Conservation (phyloP, 2,888 invertebrate species). For the Ophion ellenae region DNA sequence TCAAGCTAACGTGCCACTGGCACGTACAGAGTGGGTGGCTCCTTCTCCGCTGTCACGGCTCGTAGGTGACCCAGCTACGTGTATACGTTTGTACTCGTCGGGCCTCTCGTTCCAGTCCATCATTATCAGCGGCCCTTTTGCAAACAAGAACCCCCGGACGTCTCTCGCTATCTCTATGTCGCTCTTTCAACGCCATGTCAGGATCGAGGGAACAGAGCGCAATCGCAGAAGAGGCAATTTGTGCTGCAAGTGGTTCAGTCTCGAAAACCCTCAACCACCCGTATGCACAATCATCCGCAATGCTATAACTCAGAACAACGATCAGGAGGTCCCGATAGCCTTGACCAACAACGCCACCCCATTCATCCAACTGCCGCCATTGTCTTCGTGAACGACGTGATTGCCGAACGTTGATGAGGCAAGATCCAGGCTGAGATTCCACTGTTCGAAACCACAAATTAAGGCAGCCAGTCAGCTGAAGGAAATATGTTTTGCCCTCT, state of each 20-base stretch:
- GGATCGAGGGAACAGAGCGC: slow-evolving; percentile 28
- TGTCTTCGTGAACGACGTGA: slow-evolving; percentile 13
- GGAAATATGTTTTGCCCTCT: neutral
- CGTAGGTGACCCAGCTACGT: slow-evolving; percentile 16
- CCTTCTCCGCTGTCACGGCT: slow-evolving; percentile 20
- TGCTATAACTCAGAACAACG: slow-evolving; percentile 48
- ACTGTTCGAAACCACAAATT: neutral
- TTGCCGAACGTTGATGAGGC: neutral
- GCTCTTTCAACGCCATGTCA: neutral
- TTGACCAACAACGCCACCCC: slow-evolving; percentile 16
- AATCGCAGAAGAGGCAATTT: slow-evolving; percentile 31
- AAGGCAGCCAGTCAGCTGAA: neutral
- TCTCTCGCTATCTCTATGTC: slow-evolving; percentile 4
- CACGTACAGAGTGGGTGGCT: slow-evolving; percentile 19
- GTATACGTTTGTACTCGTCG: slow-evolving; percentile 21
- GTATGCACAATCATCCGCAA: slow-evolving; percentile 21
- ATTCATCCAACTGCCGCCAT: slow-evolving; percentile 18
- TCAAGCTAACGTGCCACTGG: slow-evolving; percentile 38
- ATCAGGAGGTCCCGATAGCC: slow-evolving; percentile 35
- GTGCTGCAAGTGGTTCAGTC: neutral
- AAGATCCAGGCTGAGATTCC: neutral
- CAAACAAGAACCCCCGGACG: slow-evolving; percentile 27
- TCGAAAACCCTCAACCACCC: neutral
- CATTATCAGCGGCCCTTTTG: slow-evolving; percentile 36
- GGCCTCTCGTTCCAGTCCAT: slow-evolving; percentile 39